Base-by-base conservation (phyloP, 2,113 vertebrate species). In the Corythaeola cristata region DNA sequence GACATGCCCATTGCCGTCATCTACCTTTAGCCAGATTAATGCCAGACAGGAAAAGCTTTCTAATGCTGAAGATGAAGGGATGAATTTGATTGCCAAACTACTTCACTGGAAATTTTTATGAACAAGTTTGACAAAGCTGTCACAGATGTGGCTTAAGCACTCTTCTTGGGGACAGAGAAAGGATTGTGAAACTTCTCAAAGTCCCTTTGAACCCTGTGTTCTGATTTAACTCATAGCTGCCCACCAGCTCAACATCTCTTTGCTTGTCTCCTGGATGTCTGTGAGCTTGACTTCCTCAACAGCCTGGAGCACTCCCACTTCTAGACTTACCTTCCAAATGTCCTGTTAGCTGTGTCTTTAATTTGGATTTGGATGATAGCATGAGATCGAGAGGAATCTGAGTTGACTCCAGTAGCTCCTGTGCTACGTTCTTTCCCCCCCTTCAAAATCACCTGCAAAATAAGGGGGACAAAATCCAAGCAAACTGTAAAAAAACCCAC, bases 321-420 rank as follows among this genome's bases (percentile, higher is more conserved):
- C 62, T 28, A 16, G 71, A 37, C 97, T 98, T 88, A 99, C 99
- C 99, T 99, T 93, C 99, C 99, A 95, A 96, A 97, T 33, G 96
- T 96, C 83, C 98, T 97, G 91, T 98, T 98, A 59, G 97, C 93
- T 35, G 96, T 37, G 56, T 98, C 97, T 97, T 98, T 98, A 74
- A 99, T 98, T 91, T 99, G 99, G 95, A 99, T 98, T 97, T 99
- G 99, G 93, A 99, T 99, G 94, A 99, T 92, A 47, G 99, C 99
- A 50, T 99, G 99, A 39, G 99, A 99, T 60, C 99, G 98, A 82
- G 99, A 99, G 28, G 99, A 99, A 91, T 98, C 98, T 1, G 98
- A 97, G 78, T 99, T 99, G 77, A 99, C 98, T 32, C 98, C 98
- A n/a, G 99, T 99, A 60, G 97, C 98, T 41, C 99, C 98, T 0